Evolutionary conservation across 2,888 invertebrate genomes (phyloP).

Genomic region (Dolomedes plantarius): DNA sequence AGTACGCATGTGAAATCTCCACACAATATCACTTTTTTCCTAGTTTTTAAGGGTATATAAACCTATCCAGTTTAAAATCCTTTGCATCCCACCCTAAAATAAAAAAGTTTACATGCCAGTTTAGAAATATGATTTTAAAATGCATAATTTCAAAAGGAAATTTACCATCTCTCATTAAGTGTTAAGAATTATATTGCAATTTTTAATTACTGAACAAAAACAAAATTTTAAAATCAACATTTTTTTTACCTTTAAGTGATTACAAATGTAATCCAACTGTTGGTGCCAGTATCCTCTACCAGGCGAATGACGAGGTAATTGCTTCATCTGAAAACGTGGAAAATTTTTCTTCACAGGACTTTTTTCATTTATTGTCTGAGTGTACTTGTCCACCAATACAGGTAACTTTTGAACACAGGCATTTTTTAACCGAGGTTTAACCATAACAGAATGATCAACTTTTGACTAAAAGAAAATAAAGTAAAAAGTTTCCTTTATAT

Average conservation of each 20-base stretch:
- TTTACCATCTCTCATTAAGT: no score
- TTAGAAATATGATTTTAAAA: no score
- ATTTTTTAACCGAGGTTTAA: constrained; percentile 17
- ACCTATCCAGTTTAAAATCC: no score
- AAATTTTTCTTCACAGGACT: background rate
- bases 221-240: no score
- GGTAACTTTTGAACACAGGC: constrained; percentile 20
- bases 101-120: no score
- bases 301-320: constrained; percentile 29
- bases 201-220: no score
- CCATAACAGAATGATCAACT: constrained; percentile 10
- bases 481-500: background rate
- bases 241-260: constrained; percentile 63
- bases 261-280: constrained; percentile 58
- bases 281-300: constrained; percentile 60
- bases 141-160: no score
- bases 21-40: no score
- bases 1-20: no score
- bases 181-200: no score
- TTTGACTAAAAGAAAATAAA: background rate
- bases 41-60: no score
- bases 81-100: no score
- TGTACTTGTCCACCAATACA: background rate
- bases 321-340: background rate
- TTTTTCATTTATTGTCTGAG: constrained; percentile 16